A percentile compares a stretch with the other conserved stretches of the same genome.
Conservation (phyloP, 2,113 vertebrate species). For the Eudorcas thomsonii region DNA sequence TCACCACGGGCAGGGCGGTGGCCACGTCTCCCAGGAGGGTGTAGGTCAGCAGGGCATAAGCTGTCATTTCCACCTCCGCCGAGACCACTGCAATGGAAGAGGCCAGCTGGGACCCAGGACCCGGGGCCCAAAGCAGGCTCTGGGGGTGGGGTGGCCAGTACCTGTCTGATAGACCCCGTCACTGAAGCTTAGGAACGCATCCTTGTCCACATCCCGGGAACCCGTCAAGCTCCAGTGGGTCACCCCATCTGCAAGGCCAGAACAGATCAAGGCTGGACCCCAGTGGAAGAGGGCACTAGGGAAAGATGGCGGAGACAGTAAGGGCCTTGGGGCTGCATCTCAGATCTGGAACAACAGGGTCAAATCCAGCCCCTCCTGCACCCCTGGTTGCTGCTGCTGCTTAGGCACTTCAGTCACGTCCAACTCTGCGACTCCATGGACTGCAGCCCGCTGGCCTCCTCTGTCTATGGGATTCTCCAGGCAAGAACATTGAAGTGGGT, state of each 20-base stretch:
- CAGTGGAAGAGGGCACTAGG: neutral
- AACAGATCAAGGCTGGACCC: neutral
- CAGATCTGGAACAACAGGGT: neutral
- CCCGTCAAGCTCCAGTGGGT: slow-evolving; percentile 94
- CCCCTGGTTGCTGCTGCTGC: neutral
- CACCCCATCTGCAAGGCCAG: slow-evolving; percentile 86
- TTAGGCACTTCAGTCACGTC: rapidly evolving
- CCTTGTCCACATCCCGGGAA: slow-evolving; percentile 87
- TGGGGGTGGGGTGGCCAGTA: slow-evolving; percentile 48
- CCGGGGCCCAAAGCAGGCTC: neutral
- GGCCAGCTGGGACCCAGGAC: neutral
- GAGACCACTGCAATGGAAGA: slow-evolving; percentile 86
- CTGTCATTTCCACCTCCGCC: slow-evolving; percentile 95
- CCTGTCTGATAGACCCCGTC: slow-evolving; percentile 93
- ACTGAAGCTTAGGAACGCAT: slow-evolving; percentile 92
- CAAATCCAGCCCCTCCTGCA: neutral
- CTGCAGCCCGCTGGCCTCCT: rapidly evolving
- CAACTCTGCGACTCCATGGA: neutral
- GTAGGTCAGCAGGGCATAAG: slow-evolving; percentile 92
- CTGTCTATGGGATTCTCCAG: neutral
- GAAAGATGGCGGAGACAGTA: neutral
- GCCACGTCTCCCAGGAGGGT: slow-evolving; percentile 90
- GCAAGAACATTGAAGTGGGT: neutral
- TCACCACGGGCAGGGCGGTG: slow-evolving; percentile 91
- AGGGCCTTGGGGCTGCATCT: neutral